A percentile compares a stretch with the other conserved stretches of the same genome.
Evolutionary conservation across 2,888 invertebrate species (phyloP).

Genomic region (Polydesmus complanatus): DNA sequence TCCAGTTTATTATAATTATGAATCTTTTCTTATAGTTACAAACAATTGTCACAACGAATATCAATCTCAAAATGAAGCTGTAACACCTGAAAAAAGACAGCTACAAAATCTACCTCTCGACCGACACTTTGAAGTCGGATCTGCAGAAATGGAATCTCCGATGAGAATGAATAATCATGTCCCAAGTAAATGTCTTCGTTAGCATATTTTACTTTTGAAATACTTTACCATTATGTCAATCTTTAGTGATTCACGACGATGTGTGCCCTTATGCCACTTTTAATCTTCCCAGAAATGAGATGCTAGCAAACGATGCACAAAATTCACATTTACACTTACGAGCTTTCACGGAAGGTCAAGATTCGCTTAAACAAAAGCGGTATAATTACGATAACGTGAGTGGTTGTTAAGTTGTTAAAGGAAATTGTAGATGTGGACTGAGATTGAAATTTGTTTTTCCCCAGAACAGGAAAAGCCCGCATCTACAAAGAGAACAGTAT

Average conservation of each 20-base stretch:
- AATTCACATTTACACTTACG: constrained; percentile 4
- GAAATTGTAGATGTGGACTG: background rate
- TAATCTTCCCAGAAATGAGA: constrained; percentile 21
- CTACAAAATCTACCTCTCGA: constrained; percentile 5
- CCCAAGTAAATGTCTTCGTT: background rate
- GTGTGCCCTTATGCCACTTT: constrained; percentile 34
- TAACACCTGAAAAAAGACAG: constrained; percentile 8
- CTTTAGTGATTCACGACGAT: constrained; percentile 27
- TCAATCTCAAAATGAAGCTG: constrained; percentile 1
- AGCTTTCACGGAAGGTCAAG: constrained; percentile 6
- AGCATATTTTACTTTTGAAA: background rate
- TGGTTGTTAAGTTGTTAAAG: background rate
- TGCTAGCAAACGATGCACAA: background rate
- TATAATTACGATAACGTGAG: constrained; percentile 13
- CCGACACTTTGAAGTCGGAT: background rate
- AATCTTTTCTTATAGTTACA: background rate
- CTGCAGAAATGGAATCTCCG: constrained; percentile 7
- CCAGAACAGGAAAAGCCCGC: constrained; percentile 15
- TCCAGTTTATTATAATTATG: background rate
- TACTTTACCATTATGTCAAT: background rate
- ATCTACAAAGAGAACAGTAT: constrained; percentile 12
- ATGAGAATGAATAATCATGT: constrained; percentile 1
- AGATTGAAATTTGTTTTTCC: background rate
- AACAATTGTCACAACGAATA: background rate
- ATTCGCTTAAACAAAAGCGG: constrained; percentile 4